Conservation (phyloP, 2,797 vertebrate species). For the Atherinosoma microstoma region DNA sequence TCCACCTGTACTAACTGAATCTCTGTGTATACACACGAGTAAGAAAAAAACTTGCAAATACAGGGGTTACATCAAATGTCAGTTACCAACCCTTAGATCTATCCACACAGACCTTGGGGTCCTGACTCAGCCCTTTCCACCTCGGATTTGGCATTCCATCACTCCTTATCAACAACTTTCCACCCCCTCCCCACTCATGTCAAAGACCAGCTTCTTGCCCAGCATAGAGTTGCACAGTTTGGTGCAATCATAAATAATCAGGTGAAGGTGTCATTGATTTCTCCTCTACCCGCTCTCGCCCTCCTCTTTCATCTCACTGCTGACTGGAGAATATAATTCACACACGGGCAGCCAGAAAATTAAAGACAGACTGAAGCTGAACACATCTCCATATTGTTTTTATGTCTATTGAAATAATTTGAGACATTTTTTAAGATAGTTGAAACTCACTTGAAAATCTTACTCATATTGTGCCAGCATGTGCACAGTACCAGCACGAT, state of each 20-base stretch:
- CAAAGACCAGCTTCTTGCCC: conserved; percentile 60
- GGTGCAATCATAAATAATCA: conserved; percentile 83
- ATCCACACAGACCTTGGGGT: conserved; percentile 7
- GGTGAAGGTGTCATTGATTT: conserved; percentile 79
- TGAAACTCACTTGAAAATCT: background rate
- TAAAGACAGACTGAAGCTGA: conserved; percentile 31
- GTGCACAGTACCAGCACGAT: background rate
- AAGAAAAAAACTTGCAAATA: conserved; percentile 5
- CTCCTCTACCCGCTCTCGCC: conserved; percentile 40
- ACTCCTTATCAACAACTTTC: conserved; percentile 32
- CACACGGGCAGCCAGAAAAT: conserved; percentile 31
- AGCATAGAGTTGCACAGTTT: conserved; percentile 56
- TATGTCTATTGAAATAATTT: background rate
- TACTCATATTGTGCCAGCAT: background rate
- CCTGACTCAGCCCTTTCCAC: conserved; percentile 53
- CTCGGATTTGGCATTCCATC: conserved; percentile 36
- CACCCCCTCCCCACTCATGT: conserved; percentile 15
- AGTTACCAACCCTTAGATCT: conserved; percentile 16
- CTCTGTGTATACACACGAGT: background rate
- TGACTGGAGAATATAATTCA: conserved; percentile 71
- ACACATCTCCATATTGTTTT: background rate
- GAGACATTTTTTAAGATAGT: background rate
- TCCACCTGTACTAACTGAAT: conserved; percentile 1
- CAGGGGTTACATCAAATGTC: conserved; percentile 11
- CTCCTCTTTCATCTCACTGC: conserved; percentile 43